These are phyloP conservation scores for Nipponacmea schrenckii DNA, from an alignment of 2,888 invertebrate genomes.

Conservation along the genomic window DNA sequence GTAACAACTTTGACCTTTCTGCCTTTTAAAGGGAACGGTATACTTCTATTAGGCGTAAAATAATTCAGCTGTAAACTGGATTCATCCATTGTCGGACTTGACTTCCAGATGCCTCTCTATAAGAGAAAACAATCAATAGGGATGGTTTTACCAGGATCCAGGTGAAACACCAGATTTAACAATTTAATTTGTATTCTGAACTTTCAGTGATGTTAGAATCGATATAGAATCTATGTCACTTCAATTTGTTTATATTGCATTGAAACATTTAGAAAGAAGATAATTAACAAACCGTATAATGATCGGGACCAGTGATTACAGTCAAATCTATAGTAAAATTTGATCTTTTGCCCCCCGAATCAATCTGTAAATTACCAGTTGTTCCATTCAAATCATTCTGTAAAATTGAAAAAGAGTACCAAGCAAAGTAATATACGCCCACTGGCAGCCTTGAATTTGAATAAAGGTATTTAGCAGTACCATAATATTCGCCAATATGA, in stretches of 20 bases:
- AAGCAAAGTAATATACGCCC: too few relatives aligned
- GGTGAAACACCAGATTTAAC: too few relatives aligned
- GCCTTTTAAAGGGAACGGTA: slow-evolving; percentile 50
- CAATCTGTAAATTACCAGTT: slow-evolving; percentile 48
- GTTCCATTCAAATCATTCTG: slow-evolving; percentile 39
- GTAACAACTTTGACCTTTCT: slow-evolving; percentile 52
- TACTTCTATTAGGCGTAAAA: slow-evolving; percentile 27
- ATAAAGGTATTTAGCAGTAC: too few relatives aligned
- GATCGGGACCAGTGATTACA: slow-evolving; percentile 39
- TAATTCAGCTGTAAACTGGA: neutral
- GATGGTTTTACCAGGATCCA: too few relatives aligned
- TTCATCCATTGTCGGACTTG: neutral
- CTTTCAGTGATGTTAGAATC: too few relatives aligned
- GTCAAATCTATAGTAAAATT: slow-evolving; percentile 49
- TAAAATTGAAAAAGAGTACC: slow-evolving; percentile 9
- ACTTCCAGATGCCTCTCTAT: neutral
- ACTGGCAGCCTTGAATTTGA: too few relatives aligned
- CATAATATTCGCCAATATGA: too few relatives aligned
- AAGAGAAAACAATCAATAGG: neutral
- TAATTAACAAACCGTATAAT: too few relatives aligned
- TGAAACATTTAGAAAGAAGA: too few relatives aligned
- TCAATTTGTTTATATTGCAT: too few relatives aligned
- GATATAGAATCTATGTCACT: too few relatives aligned
- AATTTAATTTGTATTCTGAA: too few relatives aligned
- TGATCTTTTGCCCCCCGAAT: slow-evolving; percentile 37